Evolutionary conservation across 2,113 vertebrate genomes (phyloP).

Genomic region (Mugil cephalus): DNA sequence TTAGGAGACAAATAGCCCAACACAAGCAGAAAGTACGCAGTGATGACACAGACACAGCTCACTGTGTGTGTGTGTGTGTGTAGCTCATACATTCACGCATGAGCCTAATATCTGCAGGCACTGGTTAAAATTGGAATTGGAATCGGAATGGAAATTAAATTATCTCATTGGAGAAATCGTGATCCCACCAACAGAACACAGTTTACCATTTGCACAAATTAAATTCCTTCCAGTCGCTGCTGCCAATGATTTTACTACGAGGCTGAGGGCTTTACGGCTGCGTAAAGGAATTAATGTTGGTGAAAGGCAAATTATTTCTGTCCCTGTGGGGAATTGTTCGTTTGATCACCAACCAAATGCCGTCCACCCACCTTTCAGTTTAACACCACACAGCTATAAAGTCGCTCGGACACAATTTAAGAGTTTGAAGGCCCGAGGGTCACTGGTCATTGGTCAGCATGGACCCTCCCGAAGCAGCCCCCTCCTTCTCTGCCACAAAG

Average conservation of each 20-base stretch:
- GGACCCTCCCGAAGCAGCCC: constrained; percentile 33
- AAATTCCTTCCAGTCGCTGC: constrained; percentile 10
- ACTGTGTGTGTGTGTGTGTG: too few species aligned
- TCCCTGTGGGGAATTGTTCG: constrained; percentile 9
- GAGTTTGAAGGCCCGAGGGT: constrained; percentile 23
- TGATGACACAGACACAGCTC: neutral
- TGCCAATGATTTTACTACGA: constrained; percentile 11
- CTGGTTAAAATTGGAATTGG: too few species aligned
- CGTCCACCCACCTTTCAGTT: constrained; percentile 10
- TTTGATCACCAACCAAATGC: constrained; percentile 12
- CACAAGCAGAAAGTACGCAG: too few species aligned
- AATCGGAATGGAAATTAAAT: too few species aligned
- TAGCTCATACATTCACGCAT: neutral
- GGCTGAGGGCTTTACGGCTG: neutral
- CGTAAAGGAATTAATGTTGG: constrained; percentile 10
- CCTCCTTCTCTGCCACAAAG: constrained; percentile 50
- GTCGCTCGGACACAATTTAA: neutral
- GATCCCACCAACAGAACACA: neutral
- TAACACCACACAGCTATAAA: constrained; percentile 2
- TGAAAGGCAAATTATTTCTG: constrained; percentile 12
- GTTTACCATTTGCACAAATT: neutral
- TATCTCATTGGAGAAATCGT: neutral
- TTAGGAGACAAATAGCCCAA: neutral
- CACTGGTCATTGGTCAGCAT: constrained; percentile 48
- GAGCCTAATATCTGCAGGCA: too few species aligned